Base-by-base conservation (phyloP, 2,797 vertebrate genomes). In the Staurois parvus region DNA sequence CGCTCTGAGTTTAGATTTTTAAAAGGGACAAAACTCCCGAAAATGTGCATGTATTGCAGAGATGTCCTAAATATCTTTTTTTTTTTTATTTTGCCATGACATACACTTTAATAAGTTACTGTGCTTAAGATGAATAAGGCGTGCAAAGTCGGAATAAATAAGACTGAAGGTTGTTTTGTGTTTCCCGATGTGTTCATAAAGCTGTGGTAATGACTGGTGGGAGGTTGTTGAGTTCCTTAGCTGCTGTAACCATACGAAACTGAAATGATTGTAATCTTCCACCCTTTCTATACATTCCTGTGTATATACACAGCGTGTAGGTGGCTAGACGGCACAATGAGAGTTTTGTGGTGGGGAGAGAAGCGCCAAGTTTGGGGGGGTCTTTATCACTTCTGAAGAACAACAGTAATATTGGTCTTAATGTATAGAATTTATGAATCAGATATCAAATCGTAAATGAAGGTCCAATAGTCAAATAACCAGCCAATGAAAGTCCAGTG, bases 211-310 rank as follows among this genome's bases (percentile, higher is more conserved):
- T 72, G 24, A 32, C 28, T 72, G 21, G 69, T 72, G 69, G 69
- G 69, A 72, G 34, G 69, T 15, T 72, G 68, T 28, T 17, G 30
- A 28, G 66, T 30, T 68, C 17, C 68, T 69, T 17, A 69, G 52
- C 21, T 56, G 19, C 52, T 56, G 52, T 21, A 56, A 17, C 68
- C 37, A 42, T n/a, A 40, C n/a, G 69, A 72, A 72, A 72, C 69
- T 26, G 21, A 42, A 42, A 10, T 72, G 69, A 72, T 72, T 30
- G 28, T n/a, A n/a, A 72, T 72, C 69, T 72, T 72, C 69, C 21
- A 72, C 24, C 34, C 69, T 72, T 42, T 70, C 17, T 70, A 21
- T 32, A 37, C 32, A 70, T 70, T 42, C 34, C 69, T n/a, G 34
- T 26, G 34, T 72, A 26, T 26, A 29, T 19, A 72, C 26, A 66